Base-by-base conservation (phyloP, 2,888 invertebrate genomes). In the Ichneumon xanthorius region DNA sequence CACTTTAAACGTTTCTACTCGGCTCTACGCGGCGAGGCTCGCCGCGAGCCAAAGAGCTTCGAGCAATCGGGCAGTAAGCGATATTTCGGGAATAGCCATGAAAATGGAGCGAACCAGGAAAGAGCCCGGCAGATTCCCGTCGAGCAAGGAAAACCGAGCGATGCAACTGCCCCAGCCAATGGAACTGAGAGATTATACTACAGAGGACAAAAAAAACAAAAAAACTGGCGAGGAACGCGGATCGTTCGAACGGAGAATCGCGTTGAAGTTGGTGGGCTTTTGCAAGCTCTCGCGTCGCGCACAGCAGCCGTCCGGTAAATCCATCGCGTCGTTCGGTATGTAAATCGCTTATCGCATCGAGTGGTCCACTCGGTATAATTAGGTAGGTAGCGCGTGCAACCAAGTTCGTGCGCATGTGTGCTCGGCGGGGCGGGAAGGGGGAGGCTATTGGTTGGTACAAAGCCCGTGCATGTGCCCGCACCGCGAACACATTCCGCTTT, bases 301-400 rank as follows among this genome's bases (percentile, higher is more conserved):
- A 26, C 68, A 70, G 70, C 83, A 80, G 83, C 84, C 80, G 82
- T 86, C 88, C 90, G 89, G 91, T 93, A 93, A 93, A 93, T 93
- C 93, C 90, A 92, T 92, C 92, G 92, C 87, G 89, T 90, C 90
- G 90, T 90, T 90, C 88, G 88, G 88, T 90, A 93, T 93, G 92
- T 93, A 93, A 93, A 93, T 93, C 93, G 93, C 93, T 93, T 93
- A 93, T 93, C 93, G 92, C 93, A 90, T 90, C 90, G 91, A 92
- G 92, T 91, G 91, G 91, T 91, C 93, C 91, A 92, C 91, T 92
- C 91, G 91, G 91, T 92, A 93, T 93, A 93, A 93, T 93, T 93
- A 93, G 93, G 91, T 92, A 89, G 91, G 88, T 90, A 90, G 88
- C 81, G 79, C 77, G 81, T 81, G 86, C 76, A 61, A 84, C 79